These are phyloP conservation scores for Heliocidaris erythrogramma DNA, from an alignment of 35 echinoderm and acorn worm genomes.

Conservation along the genomic window DNA sequence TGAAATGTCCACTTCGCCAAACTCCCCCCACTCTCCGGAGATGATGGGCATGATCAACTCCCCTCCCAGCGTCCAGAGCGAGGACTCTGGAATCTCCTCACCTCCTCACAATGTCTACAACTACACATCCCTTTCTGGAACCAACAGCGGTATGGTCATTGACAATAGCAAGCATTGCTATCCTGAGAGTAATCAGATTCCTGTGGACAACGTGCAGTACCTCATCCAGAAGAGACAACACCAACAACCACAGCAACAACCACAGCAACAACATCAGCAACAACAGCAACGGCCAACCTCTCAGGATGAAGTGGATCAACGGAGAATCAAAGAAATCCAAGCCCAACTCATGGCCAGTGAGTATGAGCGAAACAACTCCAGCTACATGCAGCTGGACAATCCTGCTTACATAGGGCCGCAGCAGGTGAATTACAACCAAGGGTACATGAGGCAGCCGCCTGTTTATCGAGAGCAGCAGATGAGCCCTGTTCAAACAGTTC, in stretches of 20 bases:
- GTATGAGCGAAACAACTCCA: background rate
- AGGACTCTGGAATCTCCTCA: constrained; percentile 21
- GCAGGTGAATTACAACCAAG: background rate
- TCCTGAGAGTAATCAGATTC: background rate
- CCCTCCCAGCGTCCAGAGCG: constrained; percentile 9
- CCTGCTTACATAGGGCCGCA: background rate
- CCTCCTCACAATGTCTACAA: constrained; percentile 20
- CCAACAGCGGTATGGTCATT: constrained; percentile 28
- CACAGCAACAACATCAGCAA: background rate
- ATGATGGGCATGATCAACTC: background rate
- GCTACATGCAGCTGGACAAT: background rate
- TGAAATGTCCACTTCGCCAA: constrained; percentile 32
- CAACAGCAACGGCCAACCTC: background rate
- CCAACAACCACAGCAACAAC: background rate
- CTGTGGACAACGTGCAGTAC: background rate
- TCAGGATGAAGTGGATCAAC: background rate
- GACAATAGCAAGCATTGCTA: background rate
- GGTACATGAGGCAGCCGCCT: background rate
- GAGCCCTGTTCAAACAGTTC: background rate
- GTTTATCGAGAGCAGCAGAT: background rate
- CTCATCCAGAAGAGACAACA: background rate
- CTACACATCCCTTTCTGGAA: background rate
- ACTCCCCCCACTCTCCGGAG: background rate
- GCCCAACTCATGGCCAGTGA: background rate
- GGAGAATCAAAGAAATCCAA: background rate